phyloP scores from a whole-genome alignment of 2,113 vertebrate species.

The Triplophysa tibetana region DNA sequence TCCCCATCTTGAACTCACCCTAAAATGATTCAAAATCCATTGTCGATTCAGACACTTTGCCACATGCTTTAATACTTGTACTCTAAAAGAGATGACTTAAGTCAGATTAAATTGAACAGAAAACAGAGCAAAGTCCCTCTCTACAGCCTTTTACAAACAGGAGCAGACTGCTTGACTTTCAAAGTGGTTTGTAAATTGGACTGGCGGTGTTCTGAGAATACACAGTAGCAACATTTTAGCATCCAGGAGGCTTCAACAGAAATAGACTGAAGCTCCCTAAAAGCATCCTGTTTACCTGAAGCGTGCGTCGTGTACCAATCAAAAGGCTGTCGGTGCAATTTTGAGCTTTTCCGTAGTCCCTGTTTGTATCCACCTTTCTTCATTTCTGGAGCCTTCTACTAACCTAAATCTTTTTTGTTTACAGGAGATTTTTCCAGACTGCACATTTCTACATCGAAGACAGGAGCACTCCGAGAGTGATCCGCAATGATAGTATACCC shows the following conservation, averaged over 20 bases:
- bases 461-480: constrained; percentile 92
- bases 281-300: background rate
- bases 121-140: background rate
- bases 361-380: constrained; percentile 11
- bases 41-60: too few species aligned
- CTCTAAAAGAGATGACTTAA: background rate
- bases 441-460: constrained; percentile 99
- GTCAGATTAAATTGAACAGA: background rate
- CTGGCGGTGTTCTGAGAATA: background rate
- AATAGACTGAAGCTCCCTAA: background rate
- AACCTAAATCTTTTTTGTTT: constrained; percentile 55
- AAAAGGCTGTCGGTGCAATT: background rate
- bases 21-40: too few species aligned
- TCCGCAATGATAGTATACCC: constrained; percentile 94
- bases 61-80: too few species aligned
- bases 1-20: too few species aligned
- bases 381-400: constrained; percentile 37
- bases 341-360: background rate
- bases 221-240: background rate
- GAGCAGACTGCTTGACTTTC: background rate
- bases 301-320: too few species aligned
- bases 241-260: background rate
- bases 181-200: constrained; percentile 1
- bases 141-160: background rate
- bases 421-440: constrained; percentile 97